Conservation (phyloP, 2,888 invertebrate genomes). For the Brachylomia viminalis region DNA sequence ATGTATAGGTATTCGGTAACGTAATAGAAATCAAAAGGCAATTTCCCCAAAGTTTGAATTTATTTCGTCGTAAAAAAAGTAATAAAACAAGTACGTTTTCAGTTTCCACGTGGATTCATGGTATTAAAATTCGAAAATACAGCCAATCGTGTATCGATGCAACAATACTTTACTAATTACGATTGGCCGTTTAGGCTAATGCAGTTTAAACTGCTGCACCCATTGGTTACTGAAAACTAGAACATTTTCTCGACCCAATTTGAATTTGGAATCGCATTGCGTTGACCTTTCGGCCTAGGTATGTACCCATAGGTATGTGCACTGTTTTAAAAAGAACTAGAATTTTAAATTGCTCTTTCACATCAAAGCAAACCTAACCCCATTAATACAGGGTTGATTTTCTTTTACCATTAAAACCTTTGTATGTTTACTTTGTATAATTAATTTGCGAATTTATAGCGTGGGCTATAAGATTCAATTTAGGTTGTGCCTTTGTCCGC, state of each 20-base stretch:
- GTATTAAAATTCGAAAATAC: slow-evolving; percentile 2
- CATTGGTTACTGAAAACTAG: slow-evolving; percentile 26
- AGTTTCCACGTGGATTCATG: slow-evolving; percentile 13
- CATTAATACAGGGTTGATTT: slow-evolving; percentile 54
- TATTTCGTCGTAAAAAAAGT: slow-evolving; percentile 44
- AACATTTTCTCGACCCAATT: slow-evolving; percentile 52
- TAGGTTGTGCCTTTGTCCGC: slow-evolving; percentile 64
- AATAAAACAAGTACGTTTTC: slow-evolving; percentile 50
- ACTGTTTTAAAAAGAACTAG: slow-evolving; percentile 54
- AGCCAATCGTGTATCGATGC: slow-evolving; percentile 38
- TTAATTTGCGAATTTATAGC: slow-evolving; percentile 57
- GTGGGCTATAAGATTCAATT: slow-evolving; percentile 65
- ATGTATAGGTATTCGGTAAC: not conserved
- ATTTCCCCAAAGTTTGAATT: slow-evolving; percentile 29
- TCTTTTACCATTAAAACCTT: slow-evolving; percentile 43
- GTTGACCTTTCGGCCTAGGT: slow-evolving; percentile 58
- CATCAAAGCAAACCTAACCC: slow-evolving; percentile 35
- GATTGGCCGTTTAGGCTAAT: slow-evolving; percentile 31
- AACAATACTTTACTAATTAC: slow-evolving; percentile 29
- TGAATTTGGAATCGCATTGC: slow-evolving; percentile 66
- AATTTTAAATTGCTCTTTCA: slow-evolving; percentile 44
- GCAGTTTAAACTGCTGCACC: slow-evolving; percentile 3
- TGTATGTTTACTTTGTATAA: slow-evolving; percentile 17
- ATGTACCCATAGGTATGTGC: slow-evolving; percentile 35
- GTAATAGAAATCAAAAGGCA: slow-evolving; percentile 25